Evolutionary conservation across 2,113 vertebrate genomes (phyloP), one percentile per base, ranked within the genome.

Genomic region (Urocolius indicus): DNA sequence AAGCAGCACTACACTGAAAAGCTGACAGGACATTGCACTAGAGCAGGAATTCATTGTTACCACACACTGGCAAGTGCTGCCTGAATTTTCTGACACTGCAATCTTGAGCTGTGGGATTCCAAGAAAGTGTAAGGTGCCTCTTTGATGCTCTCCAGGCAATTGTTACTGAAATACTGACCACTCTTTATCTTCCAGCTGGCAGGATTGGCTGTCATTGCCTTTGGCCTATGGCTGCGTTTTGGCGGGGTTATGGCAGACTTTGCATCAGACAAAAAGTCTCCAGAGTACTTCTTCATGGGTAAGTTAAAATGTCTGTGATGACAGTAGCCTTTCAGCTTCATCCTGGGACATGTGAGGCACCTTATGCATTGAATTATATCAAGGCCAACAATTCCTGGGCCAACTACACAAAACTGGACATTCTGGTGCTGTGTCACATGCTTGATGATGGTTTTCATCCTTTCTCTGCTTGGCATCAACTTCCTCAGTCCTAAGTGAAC

Each of bases 151-250:
- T 66, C 8, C 75, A 67, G 69, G 32, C 1, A 16, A 6, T 8
- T 68, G 65, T 45, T 58, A 16, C 62, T 78, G 11, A 79, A 16
- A 21, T 19, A 29, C 63, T 89, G 94, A 97, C 46, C 5, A 38
- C 17, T 61, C 14, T 79, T 96, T 97, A 10, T 95, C 86, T 98
- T 98, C 38, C 98, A 99, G 99, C 94, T 99, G 98, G 98, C 99
- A 34, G 99, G 99, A 68, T 97, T 99, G 9, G 98, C 99, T 67
- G 98, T 99, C 88, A 97, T 99, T 68, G 98, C 98, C 7, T 99
- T 99, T 72, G 99, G 99, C 57, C 97, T 99, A 18, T 99, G 99
- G 99, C 98, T 99, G 69, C 98, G 99, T 17, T 99, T 99, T 45
- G 99, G 99, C 92, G 98, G 98, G 23, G 95, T 98, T 89, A 98